Percentiles rank a stretch among this genome's conserved stretches.
Evolutionary conservation across 2,113 vertebrate genomes (phyloP).

Genomic region (Leptodactylus fuscus): DNA sequence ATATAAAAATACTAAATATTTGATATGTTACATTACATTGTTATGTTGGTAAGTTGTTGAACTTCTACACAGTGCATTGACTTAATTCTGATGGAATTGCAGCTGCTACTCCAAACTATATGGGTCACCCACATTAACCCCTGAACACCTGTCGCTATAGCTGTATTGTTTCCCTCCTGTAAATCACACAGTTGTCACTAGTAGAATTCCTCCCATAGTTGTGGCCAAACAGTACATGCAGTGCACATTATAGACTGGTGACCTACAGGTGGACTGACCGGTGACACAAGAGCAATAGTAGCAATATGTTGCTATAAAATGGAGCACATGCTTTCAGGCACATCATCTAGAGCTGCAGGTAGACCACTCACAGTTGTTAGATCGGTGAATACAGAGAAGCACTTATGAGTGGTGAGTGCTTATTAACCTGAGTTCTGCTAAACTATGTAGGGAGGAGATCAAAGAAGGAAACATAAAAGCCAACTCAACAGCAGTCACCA

Average conservation of each 20-base stretch:
- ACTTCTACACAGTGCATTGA: neutral
- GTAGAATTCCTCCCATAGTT: constrained; percentile 46
- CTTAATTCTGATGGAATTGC: constrained; percentile 54
- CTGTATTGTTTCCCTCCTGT: constrained; percentile 58
- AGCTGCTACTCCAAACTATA: constrained; percentile 57
- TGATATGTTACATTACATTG: too few species aligned
- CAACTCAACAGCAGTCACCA: neutral
- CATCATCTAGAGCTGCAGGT: too few species aligned
- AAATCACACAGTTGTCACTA: constrained; percentile 48
- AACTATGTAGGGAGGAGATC: constrained; percentile 12
- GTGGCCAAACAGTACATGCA: constrained; percentile 44
- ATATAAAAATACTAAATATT: too few species aligned
- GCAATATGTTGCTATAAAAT: too few species aligned
- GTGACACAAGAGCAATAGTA: neutral
- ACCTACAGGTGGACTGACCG: constrained; percentile 18
- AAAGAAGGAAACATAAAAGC: constrained; percentile 20
- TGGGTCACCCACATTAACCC: constrained; percentile 45
- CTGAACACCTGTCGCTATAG: constrained; percentile 53
- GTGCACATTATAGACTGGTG: neutral
- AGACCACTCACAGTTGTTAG: neutral
- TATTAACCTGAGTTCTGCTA: neutral
- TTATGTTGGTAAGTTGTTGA: neutral
- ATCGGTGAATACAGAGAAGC: neutral
- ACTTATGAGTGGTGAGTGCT: neutral
- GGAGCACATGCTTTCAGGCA: too few species aligned